These are phyloP conservation scores for Poecile montanus DNA, from an alignment of 2,797 vertebrate species.

Conservation along the genomic window DNA sequence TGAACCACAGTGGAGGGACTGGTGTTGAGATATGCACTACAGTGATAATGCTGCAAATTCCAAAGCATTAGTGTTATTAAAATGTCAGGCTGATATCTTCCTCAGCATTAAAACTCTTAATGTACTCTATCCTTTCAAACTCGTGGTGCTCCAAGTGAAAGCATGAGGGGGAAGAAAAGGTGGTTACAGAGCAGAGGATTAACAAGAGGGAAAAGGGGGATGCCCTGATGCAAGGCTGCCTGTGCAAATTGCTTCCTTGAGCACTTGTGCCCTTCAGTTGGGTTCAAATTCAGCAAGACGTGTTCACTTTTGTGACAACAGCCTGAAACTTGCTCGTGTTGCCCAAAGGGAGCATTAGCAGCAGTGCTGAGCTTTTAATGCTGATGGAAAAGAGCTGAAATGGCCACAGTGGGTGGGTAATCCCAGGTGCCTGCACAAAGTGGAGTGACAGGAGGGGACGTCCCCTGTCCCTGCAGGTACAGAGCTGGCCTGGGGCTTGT, in stretches of 20 bases:
- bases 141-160: constrained; percentile 1
- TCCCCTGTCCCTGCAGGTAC: background rate
- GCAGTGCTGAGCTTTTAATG: background rate
- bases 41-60: constrained; percentile 78
- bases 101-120: constrained; percentile 63
- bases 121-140: constrained; percentile 62
- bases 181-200: constrained; percentile 26
- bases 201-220: background rate
- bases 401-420: background rate
- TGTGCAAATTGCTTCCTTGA: background rate
- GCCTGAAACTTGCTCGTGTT: background rate
- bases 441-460: background rate
- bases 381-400: background rate
- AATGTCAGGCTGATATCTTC: constrained; percentile 66
- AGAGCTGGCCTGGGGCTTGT: background rate
- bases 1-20: constrained; percentile 7
- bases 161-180: background rate
- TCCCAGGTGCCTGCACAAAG: background rate
- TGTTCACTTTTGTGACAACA: background rate
- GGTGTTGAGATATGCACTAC: constrained; percentile 37
- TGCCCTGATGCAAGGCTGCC: background rate
- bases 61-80: constrained; percentile 60
- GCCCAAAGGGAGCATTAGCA: background rate
- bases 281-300: background rate
- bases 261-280: background rate